Conservation (phyloP, 2,113 vertebrate species). For the Caranx melampygus region DNA sequence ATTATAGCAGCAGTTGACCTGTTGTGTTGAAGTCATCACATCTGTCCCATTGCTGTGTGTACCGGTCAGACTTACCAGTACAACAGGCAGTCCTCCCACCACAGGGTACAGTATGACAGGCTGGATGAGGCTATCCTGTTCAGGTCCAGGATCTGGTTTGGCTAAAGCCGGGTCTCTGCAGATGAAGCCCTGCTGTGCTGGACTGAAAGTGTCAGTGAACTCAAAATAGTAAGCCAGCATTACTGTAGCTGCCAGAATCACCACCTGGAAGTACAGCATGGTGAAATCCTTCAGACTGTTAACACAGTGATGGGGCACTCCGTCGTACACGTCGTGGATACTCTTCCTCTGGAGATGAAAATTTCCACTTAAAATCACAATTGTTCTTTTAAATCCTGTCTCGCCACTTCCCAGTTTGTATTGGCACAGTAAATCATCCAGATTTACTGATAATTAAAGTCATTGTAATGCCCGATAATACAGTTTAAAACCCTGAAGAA, state of each 20-base stretch:
- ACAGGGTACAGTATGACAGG: conserved; percentile 89
- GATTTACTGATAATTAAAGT: neutral
- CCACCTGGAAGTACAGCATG: conserved; percentile 96
- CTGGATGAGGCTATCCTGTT: conserved; percentile 88
- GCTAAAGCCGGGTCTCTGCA: conserved; percentile 89
- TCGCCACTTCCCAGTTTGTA: neutral
- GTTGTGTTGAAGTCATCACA: too few species aligned
- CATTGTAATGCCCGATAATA: too few species aligned
- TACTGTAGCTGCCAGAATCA: conserved; percentile 91
- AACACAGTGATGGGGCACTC: neutral
- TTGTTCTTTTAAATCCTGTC: neutral
- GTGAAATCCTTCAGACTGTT: conserved; percentile 8
- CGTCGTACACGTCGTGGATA: neutral
- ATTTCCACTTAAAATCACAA: neutral
- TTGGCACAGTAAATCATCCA: neutral
- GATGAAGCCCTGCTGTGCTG: conserved; percentile 91
- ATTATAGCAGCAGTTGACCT: too few species aligned
- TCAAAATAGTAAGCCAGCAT: conserved; percentile 95
- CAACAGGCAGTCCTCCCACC: conserved; percentile 88
- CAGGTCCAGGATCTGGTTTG: conserved; percentile 91
- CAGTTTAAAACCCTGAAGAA: neutral
- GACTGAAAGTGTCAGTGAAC: conserved; percentile 93
- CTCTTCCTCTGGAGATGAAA: neutral
- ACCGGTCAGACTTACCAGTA: conserved; percentile 85
- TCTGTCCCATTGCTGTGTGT: too few species aligned